Base-by-base conservation (phyloP, 2,113 vertebrate genomes). In the Podiceps cristatus region DNA sequence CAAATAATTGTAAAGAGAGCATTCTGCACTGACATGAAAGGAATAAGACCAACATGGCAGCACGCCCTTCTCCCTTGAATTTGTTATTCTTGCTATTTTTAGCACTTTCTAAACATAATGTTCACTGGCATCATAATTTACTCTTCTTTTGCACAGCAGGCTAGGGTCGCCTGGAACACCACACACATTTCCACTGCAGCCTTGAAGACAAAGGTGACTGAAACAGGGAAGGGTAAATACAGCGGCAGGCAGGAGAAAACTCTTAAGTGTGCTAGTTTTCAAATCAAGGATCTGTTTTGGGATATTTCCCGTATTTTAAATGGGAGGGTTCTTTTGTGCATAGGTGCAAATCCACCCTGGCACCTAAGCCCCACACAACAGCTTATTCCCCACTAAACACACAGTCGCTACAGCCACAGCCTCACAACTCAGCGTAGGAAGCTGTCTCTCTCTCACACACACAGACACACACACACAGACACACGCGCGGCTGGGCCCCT, bases 61-160 rank as follows among this genome's bases (percentile, higher is more conserved):
- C 59, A 74, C 0, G 1, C 5, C 5, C 37, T 67, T 60, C 76
- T 67, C 52, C 29, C 37, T 5, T 67, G 9, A 91, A 67, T 87
- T 73, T 79, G 49, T 50, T 85, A 27, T 49, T 86, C 78, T 77
- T 93, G 23, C 47, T 88, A 62, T 80, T 92, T 95, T 93, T 81
- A 91, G 72, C 49, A 12, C 24, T 63, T 91, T 83, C 83, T 23
- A 77, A 94, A 84, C 55, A 71, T 59, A 69, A 91, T 8, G 19
- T 74, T 77, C 3, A 16, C 42, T 89, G 73, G 81, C 83, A 94
- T 74, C 11, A 44, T 29, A 10, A 85, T 72, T 90, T 68, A 77
- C 19, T 50, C 62, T 77, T 40, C 42, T 67, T 77, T 84, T 91
- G 44, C 71, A 37, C 66, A 83, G 67, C 47, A 75, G 23, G 74